These are phyloP conservation scores for Chrysodeixis includens DNA, from an alignment of 2,888 invertebrate genomes.

Conservation along the genomic window DNA sequence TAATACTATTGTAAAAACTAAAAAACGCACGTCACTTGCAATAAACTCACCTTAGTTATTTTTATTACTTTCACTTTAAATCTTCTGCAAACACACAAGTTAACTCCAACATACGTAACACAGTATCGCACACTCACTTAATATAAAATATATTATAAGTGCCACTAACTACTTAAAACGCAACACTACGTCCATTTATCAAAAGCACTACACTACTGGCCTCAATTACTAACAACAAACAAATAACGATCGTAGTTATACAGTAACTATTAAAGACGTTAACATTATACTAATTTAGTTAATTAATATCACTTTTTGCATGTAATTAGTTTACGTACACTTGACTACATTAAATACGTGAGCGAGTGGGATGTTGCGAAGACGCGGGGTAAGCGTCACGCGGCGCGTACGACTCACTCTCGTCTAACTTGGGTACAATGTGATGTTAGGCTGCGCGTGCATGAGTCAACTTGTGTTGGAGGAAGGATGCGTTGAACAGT, in stretches of 20 bases:
- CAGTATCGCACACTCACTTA: constrained; percentile 38
- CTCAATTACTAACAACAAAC: background rate
- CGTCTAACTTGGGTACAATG: constrained; percentile 42
- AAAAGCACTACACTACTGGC: constrained; percentile 23
- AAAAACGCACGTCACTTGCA: background rate
- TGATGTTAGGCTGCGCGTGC: constrained; percentile 30
- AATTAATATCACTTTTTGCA: constrained; percentile 21
- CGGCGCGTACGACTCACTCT: constrained; percentile 43
- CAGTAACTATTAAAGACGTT: background rate
- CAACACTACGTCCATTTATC: constrained; percentile 17
- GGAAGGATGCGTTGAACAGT: constrained; percentile 24
- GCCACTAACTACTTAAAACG: constrained; percentile 1
- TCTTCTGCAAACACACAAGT: constrained; percentile 15
- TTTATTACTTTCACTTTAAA: constrained; percentile 24
- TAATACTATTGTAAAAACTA: too few relatives aligned
- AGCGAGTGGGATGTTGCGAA: constrained; percentile 28
- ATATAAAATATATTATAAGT: background rate
- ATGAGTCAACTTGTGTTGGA: constrained; percentile 46
- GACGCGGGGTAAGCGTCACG: constrained; percentile 44
- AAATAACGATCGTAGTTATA: background rate
- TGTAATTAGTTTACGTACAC: constrained; percentile 27
- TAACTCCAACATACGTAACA: constrained; percentile 18
- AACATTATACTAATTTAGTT: constrained; percentile 4
- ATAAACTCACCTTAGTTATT: constrained; percentile 31
- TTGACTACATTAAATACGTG: constrained; percentile 22